Evolutionary conservation across 2,888 invertebrate species (phyloP).

Genomic region (Ormyrus thymus): DNA sequence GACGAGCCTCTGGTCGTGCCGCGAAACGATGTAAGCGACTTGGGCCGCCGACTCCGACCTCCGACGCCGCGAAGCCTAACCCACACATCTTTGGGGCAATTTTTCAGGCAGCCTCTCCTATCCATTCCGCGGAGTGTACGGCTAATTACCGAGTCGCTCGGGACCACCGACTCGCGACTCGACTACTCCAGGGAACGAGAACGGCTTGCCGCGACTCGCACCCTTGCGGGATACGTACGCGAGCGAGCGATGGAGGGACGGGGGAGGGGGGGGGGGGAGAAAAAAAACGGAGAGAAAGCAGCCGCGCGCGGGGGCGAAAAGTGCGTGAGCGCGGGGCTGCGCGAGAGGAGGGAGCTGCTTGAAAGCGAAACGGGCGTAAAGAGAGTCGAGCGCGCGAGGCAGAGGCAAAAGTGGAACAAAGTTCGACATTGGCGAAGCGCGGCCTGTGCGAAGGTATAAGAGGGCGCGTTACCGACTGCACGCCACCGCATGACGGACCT

Average conservation of each 20-base stretch:
- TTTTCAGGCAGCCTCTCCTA: conserved; percentile 27
- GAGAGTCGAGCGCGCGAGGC: conserved; percentile 27
- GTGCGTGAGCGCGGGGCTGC: background rate
- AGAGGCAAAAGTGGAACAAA: conserved; percentile 41
- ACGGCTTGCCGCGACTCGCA: conserved; percentile 38
- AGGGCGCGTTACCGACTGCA: background rate
- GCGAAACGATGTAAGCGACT: background rate
- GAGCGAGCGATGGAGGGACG: background rate
- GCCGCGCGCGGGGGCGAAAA: background rate
- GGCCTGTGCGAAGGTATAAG: background rate
- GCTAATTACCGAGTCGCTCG: conserved; percentile 62
- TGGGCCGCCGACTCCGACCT: background rate
- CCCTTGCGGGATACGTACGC: background rate
- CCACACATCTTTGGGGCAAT: conserved; percentile 31
- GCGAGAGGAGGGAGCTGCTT: conserved; percentile 39
- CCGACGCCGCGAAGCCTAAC: background rate
- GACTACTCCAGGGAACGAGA: conserved; percentile 55
- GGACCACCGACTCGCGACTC: conserved; percentile 50
- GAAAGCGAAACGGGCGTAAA: conserved; percentile 46
- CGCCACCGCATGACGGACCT: background rate
- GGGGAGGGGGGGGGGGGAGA: conserved; percentile 1
- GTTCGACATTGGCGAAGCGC: conserved; percentile 26
- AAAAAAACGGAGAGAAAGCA: background rate
- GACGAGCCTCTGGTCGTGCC: no score
- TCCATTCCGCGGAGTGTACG: conserved; percentile 53